Evolutionary conservation across 2,113 vertebrate species (phyloP), one percentile per base, ranked within the genome.

Genomic region (Nesoenas mayeri): DNA sequence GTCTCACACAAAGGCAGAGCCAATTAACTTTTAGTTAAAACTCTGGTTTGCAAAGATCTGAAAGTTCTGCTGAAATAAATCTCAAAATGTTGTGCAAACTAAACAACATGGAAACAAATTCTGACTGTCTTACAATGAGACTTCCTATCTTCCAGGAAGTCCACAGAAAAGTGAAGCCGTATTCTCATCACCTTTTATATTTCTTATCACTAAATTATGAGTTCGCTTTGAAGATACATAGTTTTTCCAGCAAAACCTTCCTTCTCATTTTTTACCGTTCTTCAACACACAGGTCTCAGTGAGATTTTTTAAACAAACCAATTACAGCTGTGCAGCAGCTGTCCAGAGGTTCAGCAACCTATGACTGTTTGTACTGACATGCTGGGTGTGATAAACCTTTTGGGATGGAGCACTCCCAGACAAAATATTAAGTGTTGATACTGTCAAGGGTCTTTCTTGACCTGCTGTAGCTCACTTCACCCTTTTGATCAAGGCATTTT

Each of bases 11-110:
- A 92, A 80, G 19, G 16, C 57, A 85, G 50, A 87, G 84, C 69
- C 34, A 86, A 81, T 91, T 91, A 91, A 82, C 21, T 93, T 91
- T 85, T 72, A 72, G 75, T 85, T 92, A 80, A 84, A 85, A 87
- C 58, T 58, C 66, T 61, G 17, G 4, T 85, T 93, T 29, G 12
- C 28, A 64, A 73, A 87, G 51, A 71, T 61, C 48, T 82, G 25
- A 57, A 91, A 22, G 7, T 90, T 81, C 20, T 79, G 16, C 29
- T 80, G 2, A 72, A 88, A 38, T 79, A 7, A 62, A 70, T 62
- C 47, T 74, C 32, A 81, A 65, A 80, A 57, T 8, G 0, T 44
- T 78, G 14, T 66, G 36, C 10, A 84, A 93, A 82, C 31, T 60
- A 75, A n/a, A 69, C 6, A 42, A 40, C 18, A n/a, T 9, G 81